These are phyloP conservation scores for Cyanocitta stelleri DNA, from an alignment of 2,113 vertebrate species.

Conservation along the genomic window DNA sequence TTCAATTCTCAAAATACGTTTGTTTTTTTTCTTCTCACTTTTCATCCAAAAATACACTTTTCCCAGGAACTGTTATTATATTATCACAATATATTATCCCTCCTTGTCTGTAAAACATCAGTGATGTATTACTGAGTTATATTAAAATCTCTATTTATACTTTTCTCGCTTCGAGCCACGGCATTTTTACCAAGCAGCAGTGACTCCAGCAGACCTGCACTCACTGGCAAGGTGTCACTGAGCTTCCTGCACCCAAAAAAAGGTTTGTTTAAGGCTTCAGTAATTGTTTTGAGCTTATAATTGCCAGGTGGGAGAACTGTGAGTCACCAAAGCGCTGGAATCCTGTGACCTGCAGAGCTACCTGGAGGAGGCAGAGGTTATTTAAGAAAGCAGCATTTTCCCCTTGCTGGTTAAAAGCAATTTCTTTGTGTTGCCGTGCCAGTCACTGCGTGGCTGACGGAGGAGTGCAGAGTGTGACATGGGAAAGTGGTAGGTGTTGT, in stretches of 20 bases:
- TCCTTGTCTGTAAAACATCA: background rate
- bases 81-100: background rate
- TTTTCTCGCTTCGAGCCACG: background rate
- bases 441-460: background rate
- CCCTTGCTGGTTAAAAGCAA: background rate
- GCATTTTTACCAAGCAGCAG: background rate
- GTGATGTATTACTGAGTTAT: background rate
- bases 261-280: background rate
- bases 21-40: background rate
- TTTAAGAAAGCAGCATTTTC: background rate
- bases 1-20: background rate
- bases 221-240: background rate
- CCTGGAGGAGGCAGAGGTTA: background rate
- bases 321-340: background rate
- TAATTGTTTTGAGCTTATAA: conserved; percentile 18
- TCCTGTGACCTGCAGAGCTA: background rate
- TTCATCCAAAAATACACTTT: conserved; percentile 10
- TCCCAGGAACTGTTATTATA: background rate
- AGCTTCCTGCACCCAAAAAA: background rate
- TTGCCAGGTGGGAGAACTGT: background rate
- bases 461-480: conserved; percentile 19
- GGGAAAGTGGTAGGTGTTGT: conserved; percentile 26
- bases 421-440: background rate
- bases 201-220: background rate
- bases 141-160: conserved; percentile 1